Base-by-base conservation (phyloP, 2,888 invertebrate species). In the Mythimna vitellina region DNA sequence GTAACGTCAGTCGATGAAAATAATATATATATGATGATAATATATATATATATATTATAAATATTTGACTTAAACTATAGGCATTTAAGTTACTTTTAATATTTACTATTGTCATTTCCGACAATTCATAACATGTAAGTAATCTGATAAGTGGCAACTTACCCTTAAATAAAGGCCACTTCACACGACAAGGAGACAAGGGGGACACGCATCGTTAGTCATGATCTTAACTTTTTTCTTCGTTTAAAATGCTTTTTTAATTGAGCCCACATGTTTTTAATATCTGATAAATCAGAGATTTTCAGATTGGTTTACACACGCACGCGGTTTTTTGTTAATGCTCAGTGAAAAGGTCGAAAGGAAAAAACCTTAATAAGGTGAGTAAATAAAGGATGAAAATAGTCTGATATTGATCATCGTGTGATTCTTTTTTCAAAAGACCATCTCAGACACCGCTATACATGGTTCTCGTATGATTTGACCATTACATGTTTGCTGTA, bases 181-280 rank as follows among this genome's bases (percentile, higher is more conserved):
- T 90, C 92, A 92, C 92, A 93, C 90, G 88, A 80, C 84, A 83
- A 81, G 86, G 88, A 83, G 87, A 87, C 86, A 86, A 86, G 88
- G 86, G 78, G 86, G 89, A 88, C 88, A 87, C 84, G 89, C 88
- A 89, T 91, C 90, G 89, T 90, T 90, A 90, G 74, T 83, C 84
- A 79, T 75, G 84, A 88, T 88, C 86, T 77, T 82, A 81, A 85
- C 81, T 82, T 83, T 88, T 85, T 88, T 91, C 89, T 89, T 90
- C 85, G 79, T 75, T 88, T 85, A 87, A 91, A 92, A 90, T 89
- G 88, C 82, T 88, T 89, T 89, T 46, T 94, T 95, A 94, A 95
- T 94, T 94, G 94, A 91, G 87, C 89, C 91, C 94, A 94, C 93
- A 92, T 94, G 94, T 92, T 90, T 80, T 84, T 86, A 84, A 89